Evolutionary conservation across 64 coral and sea anemone genomes (phyloP).

Genomic region (Actinia equina): DNA sequence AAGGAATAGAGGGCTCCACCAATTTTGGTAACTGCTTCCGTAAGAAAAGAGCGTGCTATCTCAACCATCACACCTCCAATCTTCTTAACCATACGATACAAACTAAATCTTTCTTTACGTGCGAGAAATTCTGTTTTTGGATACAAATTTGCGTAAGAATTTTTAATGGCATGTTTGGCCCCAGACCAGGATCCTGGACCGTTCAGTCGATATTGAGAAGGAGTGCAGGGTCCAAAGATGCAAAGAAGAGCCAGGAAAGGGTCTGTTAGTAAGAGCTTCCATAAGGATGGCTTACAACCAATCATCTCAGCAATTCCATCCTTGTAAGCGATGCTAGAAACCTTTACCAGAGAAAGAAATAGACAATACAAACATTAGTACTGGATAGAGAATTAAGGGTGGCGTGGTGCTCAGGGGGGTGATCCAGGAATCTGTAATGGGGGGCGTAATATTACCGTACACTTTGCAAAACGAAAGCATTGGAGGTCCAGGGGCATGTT

Average conservation of each 20-base stretch:
- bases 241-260: conserved; percentile 61
- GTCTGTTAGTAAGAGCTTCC: conserved; percentile 58
- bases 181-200: conserved; percentile 86
- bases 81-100: not conserved
- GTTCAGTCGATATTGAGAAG: conserved; percentile 80
- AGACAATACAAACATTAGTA: not conserved
- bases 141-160: conserved; percentile 16
- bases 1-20: not conserved
- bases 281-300: conserved; percentile 74
- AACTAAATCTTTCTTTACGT: not conserved
- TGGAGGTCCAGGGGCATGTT: no score
- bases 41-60: not conserved
- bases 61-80: not conserved
- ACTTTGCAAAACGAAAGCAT: no score
- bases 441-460: no score
- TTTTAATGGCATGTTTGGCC: conserved; percentile 71
- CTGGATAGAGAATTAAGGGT: no score
- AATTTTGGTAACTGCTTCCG: not conserved
- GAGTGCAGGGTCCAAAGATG: conserved; percentile 81
- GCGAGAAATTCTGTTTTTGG: not conserved
- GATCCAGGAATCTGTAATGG: no score
- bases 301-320: conserved; percentile 83
- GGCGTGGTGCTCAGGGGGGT: no score
- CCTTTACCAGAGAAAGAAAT: conserved; percentile 16
- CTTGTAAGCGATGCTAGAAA: conserved; percentile 57